Percentiles rank a stretch among this genome's conserved stretches.
phyloP scores from a whole-genome alignment of 2,888 invertebrate species.

The Aromia moschata region DNA sequence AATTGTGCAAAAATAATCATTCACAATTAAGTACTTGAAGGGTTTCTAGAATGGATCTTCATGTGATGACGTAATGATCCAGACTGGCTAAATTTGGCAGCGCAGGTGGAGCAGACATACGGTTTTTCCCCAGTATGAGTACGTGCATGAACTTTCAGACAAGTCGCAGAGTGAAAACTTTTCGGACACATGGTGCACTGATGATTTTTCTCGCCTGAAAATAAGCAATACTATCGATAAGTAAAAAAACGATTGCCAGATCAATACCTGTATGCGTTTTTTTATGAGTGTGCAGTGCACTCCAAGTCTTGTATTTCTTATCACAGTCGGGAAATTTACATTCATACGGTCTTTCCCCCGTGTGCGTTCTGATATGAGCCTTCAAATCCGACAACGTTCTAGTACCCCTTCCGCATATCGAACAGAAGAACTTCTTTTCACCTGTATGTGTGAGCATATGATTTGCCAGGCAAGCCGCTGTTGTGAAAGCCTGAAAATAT shows the following conservation, averaged over 20 bases:
- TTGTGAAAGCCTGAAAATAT: conserved; percentile 45
- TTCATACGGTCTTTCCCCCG: conserved; percentile 49
- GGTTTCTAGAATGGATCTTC: conserved; percentile 38
- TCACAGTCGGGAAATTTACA: conserved; percentile 48
- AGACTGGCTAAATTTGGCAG: conserved; percentile 47
- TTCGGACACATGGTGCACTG: conserved; percentile 46
- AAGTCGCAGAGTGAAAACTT: conserved; percentile 47
- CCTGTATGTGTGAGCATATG: conserved; percentile 50
- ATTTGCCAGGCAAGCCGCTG: conserved; percentile 46
- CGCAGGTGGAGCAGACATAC: conserved; percentile 46
- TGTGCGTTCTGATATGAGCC: conserved; percentile 48
- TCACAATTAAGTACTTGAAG: too few relatives aligned
- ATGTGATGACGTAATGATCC: conserved; percentile 48
- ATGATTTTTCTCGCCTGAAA: conserved; percentile 49
- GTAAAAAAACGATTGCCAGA: neutral
- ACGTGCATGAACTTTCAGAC: conserved; percentile 45
- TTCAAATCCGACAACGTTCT: conserved; percentile 48
- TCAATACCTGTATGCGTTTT: conserved; percentile 48
- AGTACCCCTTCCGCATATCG: conserved; percentile 47
- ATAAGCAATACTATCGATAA: neutral
- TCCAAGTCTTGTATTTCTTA: conserved; percentile 50
- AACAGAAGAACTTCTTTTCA: conserved; percentile 47
- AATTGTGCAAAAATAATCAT: too few relatives aligned
- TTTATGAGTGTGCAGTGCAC: conserved; percentile 47
- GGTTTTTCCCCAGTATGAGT: conserved; percentile 50